A percentile compares a stretch with the other conserved stretches of the same genome.
Evolutionary conservation across 2,888 invertebrate genomes (phyloP).

Genomic region (Chaetogeoica ovagalla): DNA sequence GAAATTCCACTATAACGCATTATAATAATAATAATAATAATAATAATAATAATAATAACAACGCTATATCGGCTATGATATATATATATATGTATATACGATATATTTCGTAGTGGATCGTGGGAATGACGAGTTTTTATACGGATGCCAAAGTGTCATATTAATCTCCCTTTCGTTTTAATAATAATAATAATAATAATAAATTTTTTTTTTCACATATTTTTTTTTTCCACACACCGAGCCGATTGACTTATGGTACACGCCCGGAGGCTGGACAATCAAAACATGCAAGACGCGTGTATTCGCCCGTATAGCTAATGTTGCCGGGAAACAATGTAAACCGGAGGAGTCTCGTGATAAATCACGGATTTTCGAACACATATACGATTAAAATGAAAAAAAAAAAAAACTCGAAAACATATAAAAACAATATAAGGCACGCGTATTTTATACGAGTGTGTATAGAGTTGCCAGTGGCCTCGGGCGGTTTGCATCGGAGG

Average conservation of each 20-base stretch:
- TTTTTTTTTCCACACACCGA: constrained; percentile 1
- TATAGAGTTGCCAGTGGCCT: constrained; percentile 32
- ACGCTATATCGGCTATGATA: not conserved
- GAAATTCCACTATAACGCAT: constrained; percentile 14
- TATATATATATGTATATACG: too few relatives aligned
- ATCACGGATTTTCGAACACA: constrained; percentile 51
- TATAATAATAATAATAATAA: constrained; percentile 30
- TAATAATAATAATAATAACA: constrained; percentile 30
- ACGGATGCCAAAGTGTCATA: constrained; percentile 52
- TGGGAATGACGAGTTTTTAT: constrained; percentile 50
- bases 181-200: constrained; percentile 41
- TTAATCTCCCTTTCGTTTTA: constrained; percentile 50
- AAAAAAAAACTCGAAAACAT: constrained; percentile 34
- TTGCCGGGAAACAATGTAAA: constrained; percentile 52
- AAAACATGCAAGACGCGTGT: constrained; percentile 48
- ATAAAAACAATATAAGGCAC: constrained; percentile 42
- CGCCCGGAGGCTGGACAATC: constrained; percentile 50
- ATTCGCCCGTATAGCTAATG: constrained; percentile 49
- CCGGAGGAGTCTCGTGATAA: constrained; percentile 51
- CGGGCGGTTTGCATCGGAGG: constrained; percentile 17
- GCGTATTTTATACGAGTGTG: constrained; percentile 20
- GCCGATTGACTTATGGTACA: constrained; percentile 47
- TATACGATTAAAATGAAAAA: constrained; percentile 50
- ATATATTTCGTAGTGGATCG: constrained; percentile 41
- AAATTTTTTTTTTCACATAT: constrained; percentile 47